Base-by-base conservation (phyloP, 2,888 invertebrate species). In the Tetragnatha montana region DNA sequence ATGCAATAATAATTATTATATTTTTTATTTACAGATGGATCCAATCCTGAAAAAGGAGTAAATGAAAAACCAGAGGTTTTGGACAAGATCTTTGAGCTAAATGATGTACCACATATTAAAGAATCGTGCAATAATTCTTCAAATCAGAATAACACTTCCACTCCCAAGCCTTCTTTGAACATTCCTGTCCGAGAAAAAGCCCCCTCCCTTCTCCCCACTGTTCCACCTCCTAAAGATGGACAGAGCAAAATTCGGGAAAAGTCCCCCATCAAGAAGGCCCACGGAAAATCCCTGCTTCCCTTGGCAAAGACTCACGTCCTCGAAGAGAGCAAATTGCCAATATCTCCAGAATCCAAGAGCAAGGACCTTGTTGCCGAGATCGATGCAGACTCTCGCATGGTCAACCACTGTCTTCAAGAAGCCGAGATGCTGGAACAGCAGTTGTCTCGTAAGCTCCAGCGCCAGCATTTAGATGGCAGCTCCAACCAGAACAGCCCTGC, bases 281-380 rank as follows among this genome's bases (percentile, higher is more conserved):
- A 47, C 14, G 85, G 84, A 12, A 90, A 84, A 47, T 91, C 91
- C 10, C 71, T 86, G 49, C 85, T 88, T 21, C 88, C 88, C 8
- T 49, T 85, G 3, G 81, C 88, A 35, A 91, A 88, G 70, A 69
- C 70, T n/a, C 85, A 86, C 47, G 49, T 12, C 22, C 22, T 22
- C n/a, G 89, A 91, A 35, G 91, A 88, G 14, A 85, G 81, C 47
- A 80, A 81, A 50, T 68, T 76, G 10, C 49, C 60, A 17, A 21
- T 74, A 6, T 50, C 87, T 8, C 51, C 81, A 17, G 84, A 87
- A 10, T 49, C 79, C 2, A 79, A 60, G 87, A 74, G 76, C 68
- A 91, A 91, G 79, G 91, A 91, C 83, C 84, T 91, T 14, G 91
- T 91, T 1, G 91, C 91, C 50, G 91, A 91, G 87, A 91, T 91